A percentile compares a stretch with the other conserved stretches of the same genome.
These are phyloP conservation scores for Cantharis flavilabris DNA, from an alignment of 2,888 invertebrate genomes.

Conservation along the genomic window DNA sequence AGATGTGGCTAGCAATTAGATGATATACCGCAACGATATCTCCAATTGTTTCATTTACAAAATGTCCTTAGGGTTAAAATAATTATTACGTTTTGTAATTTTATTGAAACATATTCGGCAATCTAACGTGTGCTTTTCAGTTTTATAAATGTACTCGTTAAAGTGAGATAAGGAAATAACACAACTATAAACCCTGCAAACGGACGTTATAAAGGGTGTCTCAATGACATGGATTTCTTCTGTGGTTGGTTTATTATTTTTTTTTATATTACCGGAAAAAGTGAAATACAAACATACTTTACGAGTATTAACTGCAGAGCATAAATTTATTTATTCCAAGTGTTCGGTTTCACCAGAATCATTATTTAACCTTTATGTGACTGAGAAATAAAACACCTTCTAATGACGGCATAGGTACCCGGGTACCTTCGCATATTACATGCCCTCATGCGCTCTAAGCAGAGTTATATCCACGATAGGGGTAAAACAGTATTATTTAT, in stretches of 20 bases:
- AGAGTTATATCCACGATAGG: too few relatives aligned
- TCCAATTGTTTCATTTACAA: conserved; percentile 12
- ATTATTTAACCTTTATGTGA: too few relatives aligned
- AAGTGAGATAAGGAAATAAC: neutral
- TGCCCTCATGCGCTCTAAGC: too few relatives aligned
- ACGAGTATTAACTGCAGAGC: neutral
- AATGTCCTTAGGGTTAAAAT: conserved; percentile 13
- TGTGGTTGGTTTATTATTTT: neutral
- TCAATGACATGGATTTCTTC: neutral
- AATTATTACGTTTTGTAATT: conserved; percentile 13
- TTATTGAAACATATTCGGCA: neutral
- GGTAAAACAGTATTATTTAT: too few relatives aligned
- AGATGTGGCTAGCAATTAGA: neutral
- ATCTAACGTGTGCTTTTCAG: neutral
- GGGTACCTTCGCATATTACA: too few relatives aligned
- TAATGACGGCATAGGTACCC: too few relatives aligned
- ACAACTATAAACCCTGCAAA: neutral
- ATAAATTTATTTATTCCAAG: neutral
- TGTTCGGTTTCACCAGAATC: neutral
- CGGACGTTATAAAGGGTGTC: neutral
- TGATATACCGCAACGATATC: conserved; percentile 20
- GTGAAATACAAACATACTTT: neutral
- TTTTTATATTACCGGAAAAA: neutral
- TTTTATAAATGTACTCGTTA: neutral
- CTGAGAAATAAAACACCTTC: too few relatives aligned